phyloP scores from a whole-genome alignment of 2,888 invertebrate genomes.

The Eupithecia centaureata region DNA sequence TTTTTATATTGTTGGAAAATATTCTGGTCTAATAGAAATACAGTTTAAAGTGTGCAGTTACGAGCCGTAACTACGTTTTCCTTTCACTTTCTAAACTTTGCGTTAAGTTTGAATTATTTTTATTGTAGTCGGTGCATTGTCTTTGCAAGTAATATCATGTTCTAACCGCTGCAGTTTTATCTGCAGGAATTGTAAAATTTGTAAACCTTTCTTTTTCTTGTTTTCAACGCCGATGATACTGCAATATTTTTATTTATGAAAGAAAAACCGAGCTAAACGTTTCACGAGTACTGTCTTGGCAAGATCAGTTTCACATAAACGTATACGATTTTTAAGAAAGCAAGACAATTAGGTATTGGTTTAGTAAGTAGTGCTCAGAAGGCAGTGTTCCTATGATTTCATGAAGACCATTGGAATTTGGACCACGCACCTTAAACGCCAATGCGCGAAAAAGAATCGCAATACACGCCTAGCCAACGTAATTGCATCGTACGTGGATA shows the following conservation, averaged over 20 bases:
- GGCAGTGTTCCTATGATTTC: background rate
- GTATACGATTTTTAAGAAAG: background rate
- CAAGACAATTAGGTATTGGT: background rate
- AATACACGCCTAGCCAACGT: slow-evolving; percentile 7
- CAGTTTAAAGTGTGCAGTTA: slow-evolving; percentile 36
- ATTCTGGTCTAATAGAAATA: slow-evolving; percentile 23
- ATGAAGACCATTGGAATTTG: background rate
- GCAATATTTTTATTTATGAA: background rate
- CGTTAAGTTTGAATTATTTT: slow-evolving; percentile 35
- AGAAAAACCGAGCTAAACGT: background rate
- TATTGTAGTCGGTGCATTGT: slow-evolving; percentile 34
- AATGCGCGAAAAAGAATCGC: background rate
- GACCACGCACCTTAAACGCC: background rate
- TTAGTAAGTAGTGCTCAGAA: background rate
- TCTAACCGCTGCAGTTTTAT: background rate
- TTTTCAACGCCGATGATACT: background rate
- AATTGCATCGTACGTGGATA: slow-evolving; percentile 29
- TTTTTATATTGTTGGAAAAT: background rate
- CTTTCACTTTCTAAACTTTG: slow-evolving; percentile 50
- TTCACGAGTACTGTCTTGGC: background rate
- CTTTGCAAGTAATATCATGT: slow-evolving; percentile 21
- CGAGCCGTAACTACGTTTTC: slow-evolving; percentile 37
- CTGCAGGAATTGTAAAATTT: background rate
- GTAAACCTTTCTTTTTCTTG: background rate
- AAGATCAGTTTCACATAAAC: background rate